Evolutionary conservation across 2,113 vertebrate genomes (phyloP).

Genomic region (Brienomyrus longianalis): DNA sequence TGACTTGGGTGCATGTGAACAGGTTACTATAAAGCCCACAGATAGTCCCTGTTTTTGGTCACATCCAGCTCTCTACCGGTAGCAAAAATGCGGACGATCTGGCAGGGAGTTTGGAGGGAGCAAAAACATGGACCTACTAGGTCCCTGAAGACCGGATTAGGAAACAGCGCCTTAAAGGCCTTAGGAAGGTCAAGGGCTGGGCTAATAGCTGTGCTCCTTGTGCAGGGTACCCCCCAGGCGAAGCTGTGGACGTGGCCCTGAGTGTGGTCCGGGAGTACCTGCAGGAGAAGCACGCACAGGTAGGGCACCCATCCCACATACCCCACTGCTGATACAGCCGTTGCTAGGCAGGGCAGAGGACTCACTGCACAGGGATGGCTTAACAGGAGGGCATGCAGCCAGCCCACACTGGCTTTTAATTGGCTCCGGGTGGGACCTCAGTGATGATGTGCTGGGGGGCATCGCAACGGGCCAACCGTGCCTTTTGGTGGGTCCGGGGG

Average conservation of each 20-base stretch:
- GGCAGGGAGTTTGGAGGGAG: not conserved
- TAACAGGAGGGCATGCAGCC: slow-evolving; percentile 2
- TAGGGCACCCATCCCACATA: not conserved
- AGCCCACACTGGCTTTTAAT: slow-evolving; percentile 52
- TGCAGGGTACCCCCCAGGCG: slow-evolving; percentile 63
- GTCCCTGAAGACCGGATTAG: not conserved
- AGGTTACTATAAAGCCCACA: not conserved
- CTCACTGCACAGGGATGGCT: not conserved
- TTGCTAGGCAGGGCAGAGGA: slow-evolving; percentile 1
- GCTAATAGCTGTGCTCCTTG: not conserved
- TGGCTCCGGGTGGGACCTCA: slow-evolving; percentile 58
- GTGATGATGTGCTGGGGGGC: slow-evolving; percentile 26
- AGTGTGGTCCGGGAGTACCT: slow-evolving; percentile 63
- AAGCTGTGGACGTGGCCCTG: slow-evolving; percentile 61
- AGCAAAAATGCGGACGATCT: not conserved
- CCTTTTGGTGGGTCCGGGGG: no score
- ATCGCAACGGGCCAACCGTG: no score
- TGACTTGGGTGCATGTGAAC: not conserved
- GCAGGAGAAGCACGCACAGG: slow-evolving; percentile 56
- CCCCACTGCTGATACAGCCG: not conserved
- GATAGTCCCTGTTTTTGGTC: not conserved
- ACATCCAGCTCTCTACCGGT: not conserved
- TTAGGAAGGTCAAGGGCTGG: not conserved
- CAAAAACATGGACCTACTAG: not conserved
- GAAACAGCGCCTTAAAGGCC: not conserved